Base-by-base conservation (phyloP, 1,140 invertebrate genomes). In the Lethrus apterus region DNA sequence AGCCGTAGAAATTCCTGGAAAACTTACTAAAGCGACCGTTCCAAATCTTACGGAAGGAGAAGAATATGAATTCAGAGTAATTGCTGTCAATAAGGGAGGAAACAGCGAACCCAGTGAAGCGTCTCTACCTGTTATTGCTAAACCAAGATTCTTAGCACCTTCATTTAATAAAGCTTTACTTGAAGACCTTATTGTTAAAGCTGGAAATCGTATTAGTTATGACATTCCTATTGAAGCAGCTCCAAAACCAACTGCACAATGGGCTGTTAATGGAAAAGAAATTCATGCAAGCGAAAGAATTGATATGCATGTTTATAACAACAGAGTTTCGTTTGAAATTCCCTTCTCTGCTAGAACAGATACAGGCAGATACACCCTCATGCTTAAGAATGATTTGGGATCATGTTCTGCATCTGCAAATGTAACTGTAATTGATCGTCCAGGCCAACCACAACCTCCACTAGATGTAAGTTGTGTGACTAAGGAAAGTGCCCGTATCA, bases 51-150 rank as follows among this genome's bases (percentile, higher is more conserved):
- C 78, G 2, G 92, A 98, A 70, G 92, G 90, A 20, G 88, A 93
- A 60, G 90, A 95, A 67, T 98, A 98, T 64, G 91, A 97, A 68
- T 99, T 99, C 76, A 79, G 96, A 44, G 82, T 99, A 0, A 88
- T 89, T 66, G 95, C 96, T 13, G 86, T 98, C 0, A 99, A 99
- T 69, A 94, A 95, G 63, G 94, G 88, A 19, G 96, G 95, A 17
- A 80, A 81, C 44, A 89, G 93, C 50, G 90, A 95, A 68, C 94
- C 93, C 5, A 94, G 92, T 20, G 92, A 98, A 60, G 80, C 92
- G 4, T 94, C 91, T 2, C 69, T 77, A 32, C 80, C 88, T 3
- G 77, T 95, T 57, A 75, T 90, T 46, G 88, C 87, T 32, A 94
- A 89, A 66, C 83, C 86, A 14, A 75, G 86, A 58, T 90, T 84